Evolutionary conservation across 2,113 vertebrate species (phyloP).

Genomic region (Phoxinus phoxinus): DNA sequence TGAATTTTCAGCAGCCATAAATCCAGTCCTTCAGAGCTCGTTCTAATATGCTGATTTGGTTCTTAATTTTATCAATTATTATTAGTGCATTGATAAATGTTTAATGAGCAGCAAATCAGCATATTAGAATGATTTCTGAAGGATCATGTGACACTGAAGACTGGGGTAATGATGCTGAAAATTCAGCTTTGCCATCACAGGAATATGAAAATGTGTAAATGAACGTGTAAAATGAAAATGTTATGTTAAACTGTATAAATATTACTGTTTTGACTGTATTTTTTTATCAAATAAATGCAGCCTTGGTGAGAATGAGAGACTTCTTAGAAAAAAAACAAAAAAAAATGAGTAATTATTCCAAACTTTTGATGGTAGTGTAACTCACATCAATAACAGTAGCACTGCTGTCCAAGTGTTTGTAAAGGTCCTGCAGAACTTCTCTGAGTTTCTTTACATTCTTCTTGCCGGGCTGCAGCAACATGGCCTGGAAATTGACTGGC

Average conservation of each 20-base stretch:
- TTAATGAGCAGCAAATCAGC: background rate
- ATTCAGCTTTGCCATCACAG: background rate
- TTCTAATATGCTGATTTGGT: background rate
- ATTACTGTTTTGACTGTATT: background rate
- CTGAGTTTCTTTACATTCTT: conserved; percentile 95
- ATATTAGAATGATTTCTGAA: background rate
- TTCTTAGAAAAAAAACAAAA: background rate
- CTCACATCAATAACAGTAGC: conserved; percentile 95
- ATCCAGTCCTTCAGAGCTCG: background rate
- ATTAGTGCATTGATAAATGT: background rate
- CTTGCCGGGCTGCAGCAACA: conserved; percentile 95
- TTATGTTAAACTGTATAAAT: background rate
- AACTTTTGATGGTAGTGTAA: conserved; percentile 40
- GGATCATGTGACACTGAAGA: background rate
- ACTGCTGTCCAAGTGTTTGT: conserved; percentile 97
- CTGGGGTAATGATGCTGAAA: background rate
- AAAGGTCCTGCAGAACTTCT: conserved; percentile 90
- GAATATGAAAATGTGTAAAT: background rate
- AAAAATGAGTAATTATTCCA: background rate
- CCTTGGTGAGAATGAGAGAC: background rate
- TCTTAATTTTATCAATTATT: no score
- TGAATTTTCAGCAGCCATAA: background rate
- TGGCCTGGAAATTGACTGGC: conserved; percentile 97
- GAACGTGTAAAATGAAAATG: background rate
- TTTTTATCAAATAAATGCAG: background rate